Evolutionary conservation across 2,113 vertebrate species (phyloP).

Genomic region (Podocnemis expansa): DNA sequence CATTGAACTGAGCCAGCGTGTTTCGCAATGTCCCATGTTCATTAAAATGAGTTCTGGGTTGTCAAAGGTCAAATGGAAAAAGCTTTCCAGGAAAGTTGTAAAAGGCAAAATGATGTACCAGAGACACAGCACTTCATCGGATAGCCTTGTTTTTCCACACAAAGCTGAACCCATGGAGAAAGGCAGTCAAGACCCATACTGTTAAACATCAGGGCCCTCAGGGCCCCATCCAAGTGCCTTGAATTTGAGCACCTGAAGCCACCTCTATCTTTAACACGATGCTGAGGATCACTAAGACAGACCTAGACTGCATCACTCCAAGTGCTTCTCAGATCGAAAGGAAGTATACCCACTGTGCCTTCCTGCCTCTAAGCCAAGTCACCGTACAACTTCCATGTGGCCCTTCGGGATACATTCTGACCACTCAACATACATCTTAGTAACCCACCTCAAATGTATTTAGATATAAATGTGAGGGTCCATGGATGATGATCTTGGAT

Average conservation of each 20-base stretch:
- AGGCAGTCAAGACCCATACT: background rate
- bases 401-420: rapidly evolving
- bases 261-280: background rate
- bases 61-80: slow-evolving; percentile 12
- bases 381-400: rapidly evolving
- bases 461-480: background rate
- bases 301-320: background rate
- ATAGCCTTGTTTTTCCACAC: rapidly evolving
- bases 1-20: background rate
- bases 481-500: background rate
- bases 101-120: background rate
- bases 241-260: background rate
- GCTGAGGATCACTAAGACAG: background rate
- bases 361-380: background rate
- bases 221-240: background rate
- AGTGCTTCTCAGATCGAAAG: background rate
- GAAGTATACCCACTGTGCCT: background rate
- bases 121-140: background rate
- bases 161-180: background rate
- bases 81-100: slow-evolving; percentile 38
- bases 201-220: background rate
- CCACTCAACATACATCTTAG: background rate
- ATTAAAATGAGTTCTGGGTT: background rate
- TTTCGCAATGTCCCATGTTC: slow-evolving; percentile 8
- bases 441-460: background rate